phyloP scores from a whole-genome alignment of 1,140 invertebrate genomes.

The Laodelphax striatellus region DNA sequence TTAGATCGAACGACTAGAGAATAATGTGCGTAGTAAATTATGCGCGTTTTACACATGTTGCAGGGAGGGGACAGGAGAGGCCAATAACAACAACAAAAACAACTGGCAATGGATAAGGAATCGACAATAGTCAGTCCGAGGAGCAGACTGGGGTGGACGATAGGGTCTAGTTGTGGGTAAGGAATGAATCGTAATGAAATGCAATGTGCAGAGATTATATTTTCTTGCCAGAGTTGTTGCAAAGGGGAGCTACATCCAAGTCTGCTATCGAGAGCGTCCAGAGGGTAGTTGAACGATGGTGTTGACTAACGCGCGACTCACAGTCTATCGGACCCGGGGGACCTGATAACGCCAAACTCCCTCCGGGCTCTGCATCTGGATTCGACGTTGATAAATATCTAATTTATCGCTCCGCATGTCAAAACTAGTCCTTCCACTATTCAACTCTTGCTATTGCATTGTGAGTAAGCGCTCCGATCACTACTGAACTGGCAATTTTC shows the following conservation, averaged over 20 bases:
- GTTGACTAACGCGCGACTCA: not conserved
- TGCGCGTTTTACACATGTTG: no score
- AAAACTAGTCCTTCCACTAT: not conserved
- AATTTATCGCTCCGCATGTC: conserved; percentile 1
- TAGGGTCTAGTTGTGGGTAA: no score
- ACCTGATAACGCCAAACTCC: not conserved
- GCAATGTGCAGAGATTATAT: conserved; percentile 1
- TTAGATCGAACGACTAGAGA: no score
- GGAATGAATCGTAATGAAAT: not conserved
- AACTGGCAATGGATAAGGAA: no score
- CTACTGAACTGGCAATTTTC: no score
- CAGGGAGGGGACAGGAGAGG: no score
- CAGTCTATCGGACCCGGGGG: not conserved
- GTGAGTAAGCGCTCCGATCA: no score
- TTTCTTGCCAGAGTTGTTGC: not conserved
- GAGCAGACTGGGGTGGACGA: no score
- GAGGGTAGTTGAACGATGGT: not conserved
- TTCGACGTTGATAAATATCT: conserved; percentile 3
- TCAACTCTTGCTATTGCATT: no score
- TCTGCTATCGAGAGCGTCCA: not conserved
- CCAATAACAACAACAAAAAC: no score
- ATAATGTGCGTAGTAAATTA: no score
- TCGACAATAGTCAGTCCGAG: no score
- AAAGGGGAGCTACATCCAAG: not conserved
- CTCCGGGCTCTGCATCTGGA: not conserved